phyloP scores from a whole-genome alignment of 2,888 invertebrate species.

The Hanleya hanleyi region DNA sequence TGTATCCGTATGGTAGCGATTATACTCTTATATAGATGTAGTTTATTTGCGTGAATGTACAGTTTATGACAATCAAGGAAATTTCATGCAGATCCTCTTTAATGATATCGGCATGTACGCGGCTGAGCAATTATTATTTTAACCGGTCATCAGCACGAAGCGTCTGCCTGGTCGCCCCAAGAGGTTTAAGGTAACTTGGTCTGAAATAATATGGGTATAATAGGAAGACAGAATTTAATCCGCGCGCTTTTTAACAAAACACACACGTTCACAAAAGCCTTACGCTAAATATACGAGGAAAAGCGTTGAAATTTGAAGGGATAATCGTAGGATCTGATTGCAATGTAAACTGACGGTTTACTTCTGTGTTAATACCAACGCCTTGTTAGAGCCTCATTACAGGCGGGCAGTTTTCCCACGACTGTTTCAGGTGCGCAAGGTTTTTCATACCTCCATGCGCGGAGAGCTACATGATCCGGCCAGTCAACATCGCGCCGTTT shows the following conservation, averaged over 20 bases:
- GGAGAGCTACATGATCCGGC: conserved; percentile 1
- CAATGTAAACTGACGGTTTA: conserved; percentile 5
- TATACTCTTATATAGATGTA: too few species aligned
- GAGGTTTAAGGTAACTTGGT: background rate
- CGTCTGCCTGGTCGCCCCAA: too few species aligned
- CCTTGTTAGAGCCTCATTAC: conserved; percentile 11
- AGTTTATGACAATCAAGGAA: too few species aligned
- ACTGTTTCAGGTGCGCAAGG: background rate
- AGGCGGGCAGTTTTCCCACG: conserved; percentile 6
- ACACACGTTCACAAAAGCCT: conserved; percentile 3
- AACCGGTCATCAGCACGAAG: background rate
- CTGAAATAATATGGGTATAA: conserved; percentile 10
- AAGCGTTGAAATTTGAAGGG: background rate
- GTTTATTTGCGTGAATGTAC: too few species aligned
- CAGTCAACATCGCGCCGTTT: background rate
- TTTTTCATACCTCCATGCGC: conserved; percentile 5
- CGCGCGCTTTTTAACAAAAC: conserved; percentile 4
- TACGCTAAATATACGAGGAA: background rate
- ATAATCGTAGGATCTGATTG: conserved; percentile 11
- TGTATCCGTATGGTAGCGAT: too few species aligned
- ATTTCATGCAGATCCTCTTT: too few species aligned
- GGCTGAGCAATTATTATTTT: background rate
- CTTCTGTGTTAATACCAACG: background rate
- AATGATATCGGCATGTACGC: too few species aligned
- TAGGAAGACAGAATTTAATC: background rate